Evolutionary conservation across 2,113 vertebrate species (phyloP).

Genomic region (Nannobrachium achirus): DNA sequence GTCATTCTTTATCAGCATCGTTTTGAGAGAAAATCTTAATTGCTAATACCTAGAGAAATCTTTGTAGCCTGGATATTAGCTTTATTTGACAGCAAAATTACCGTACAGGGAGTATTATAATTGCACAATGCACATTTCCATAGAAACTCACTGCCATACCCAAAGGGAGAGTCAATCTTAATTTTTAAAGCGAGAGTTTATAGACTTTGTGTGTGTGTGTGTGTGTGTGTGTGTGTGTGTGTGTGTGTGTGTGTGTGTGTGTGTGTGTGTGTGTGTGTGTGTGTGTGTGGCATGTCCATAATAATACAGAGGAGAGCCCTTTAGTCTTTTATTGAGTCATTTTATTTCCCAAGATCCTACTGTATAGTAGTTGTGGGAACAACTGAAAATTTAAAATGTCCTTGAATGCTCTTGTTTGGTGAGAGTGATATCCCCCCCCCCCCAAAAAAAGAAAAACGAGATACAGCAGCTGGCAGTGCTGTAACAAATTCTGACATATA

Average conservation of each 20-base stretch:
- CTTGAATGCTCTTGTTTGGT: constrained; percentile 3
- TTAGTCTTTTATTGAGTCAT: too few relatives aligned
- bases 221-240: too few relatives aligned
- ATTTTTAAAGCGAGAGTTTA: constrained; percentile 2
- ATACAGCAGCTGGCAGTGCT: too few relatives aligned
- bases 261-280: too few relatives aligned
- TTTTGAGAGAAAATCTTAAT: constrained; percentile 3
- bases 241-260: too few relatives aligned
- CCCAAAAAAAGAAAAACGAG: too few relatives aligned
- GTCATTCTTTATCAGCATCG: constrained; percentile 26
- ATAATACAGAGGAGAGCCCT: too few relatives aligned
- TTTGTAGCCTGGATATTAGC: background rate
- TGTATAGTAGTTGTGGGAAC: constrained; percentile 7
- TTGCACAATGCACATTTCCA: constrained; percentile 16
- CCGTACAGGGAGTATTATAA: constrained; percentile 5
- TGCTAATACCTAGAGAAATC: constrained; percentile 1
- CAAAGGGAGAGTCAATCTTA: background rate
- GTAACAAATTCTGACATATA: too few relatives aligned
- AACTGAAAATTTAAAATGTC: constrained; percentile 23
- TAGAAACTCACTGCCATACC: background rate
- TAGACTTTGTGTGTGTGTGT: too few relatives aligned
- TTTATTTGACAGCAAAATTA: background rate
- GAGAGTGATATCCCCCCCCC: too few relatives aligned
- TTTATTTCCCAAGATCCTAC: too few relatives aligned
- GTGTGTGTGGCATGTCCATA: too few relatives aligned